phyloP scores from a whole-genome alignment of 2,113 vertebrate genomes.

The Menidia beryllina region DNA sequence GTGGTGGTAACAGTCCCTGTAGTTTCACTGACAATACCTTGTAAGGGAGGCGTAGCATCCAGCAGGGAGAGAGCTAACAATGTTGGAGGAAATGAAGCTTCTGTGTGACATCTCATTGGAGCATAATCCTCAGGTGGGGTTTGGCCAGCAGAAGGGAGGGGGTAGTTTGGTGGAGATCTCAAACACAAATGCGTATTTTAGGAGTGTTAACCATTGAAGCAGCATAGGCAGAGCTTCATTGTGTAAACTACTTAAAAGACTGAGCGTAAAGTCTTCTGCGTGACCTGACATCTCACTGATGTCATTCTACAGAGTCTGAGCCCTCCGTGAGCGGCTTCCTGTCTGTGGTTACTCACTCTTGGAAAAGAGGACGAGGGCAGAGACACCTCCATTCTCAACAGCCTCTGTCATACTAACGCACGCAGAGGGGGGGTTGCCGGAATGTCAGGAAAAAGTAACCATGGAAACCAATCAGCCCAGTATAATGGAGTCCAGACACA shows the following conservation, averaged over 20 bases:
- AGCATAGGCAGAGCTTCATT: constrained; percentile 18
- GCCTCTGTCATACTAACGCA: constrained; percentile 70
- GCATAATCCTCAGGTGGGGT: constrained; percentile 88
- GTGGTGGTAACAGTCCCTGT: constrained; percentile 34
- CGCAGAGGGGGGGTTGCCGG: constrained; percentile 73
- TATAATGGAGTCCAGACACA: constrained; percentile 92
- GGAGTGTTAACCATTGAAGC: constrained; percentile 49
- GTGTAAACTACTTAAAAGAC: constrained; percentile 16
- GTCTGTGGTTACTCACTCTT: constrained; percentile 82
- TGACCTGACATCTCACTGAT: constrained; percentile 61
- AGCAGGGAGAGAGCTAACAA: constrained; percentile 55
- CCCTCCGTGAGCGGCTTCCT: constrained; percentile 91
- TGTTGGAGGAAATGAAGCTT: constrained; percentile 74
- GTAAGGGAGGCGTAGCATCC: constrained; percentile 32
- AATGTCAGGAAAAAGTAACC: constrained; percentile 89
- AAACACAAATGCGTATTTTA: constrained; percentile 65
- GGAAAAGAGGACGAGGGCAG: constrained; percentile 82
- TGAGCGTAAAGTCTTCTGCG: constrained; percentile 23
- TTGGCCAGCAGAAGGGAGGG: constrained; percentile 67
- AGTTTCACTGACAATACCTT: constrained; percentile 24
- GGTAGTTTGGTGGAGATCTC: constrained; percentile 46
- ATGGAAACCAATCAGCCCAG: constrained; percentile 84
- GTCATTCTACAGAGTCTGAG: constrained; percentile 86
- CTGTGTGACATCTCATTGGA: constrained; percentile 81
- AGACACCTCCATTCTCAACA: constrained; percentile 64